Evolutionary conservation across 2,113 vertebrate species (phyloP), one percentile per base, ranked within the genome.

Genomic region (Sterna hirundo): DNA sequence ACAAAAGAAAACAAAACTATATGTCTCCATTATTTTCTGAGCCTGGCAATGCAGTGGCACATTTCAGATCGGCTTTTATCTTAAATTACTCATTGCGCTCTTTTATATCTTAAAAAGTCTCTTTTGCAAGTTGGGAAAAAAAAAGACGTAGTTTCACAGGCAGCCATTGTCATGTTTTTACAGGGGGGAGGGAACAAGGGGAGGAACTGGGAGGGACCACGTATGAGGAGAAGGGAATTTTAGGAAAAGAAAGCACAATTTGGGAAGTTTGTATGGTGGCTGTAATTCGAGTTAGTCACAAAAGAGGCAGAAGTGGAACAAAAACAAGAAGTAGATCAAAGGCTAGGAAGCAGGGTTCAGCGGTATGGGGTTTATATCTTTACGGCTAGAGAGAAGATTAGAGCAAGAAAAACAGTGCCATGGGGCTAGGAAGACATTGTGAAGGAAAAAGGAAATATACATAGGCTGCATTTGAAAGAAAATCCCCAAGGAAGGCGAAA

Each of bases 301-400:
- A 97, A 97, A 96, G 97, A 97, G 93, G 95, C 93, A 95, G 94
- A 94, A 96, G 92, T 95, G 96, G 97, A 97, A 97, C 95, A 97
- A 97, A 96, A 97, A 21, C 95, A 96, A 93, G 83, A 89, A 92
- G 75, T 60, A 93, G 94, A 97, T 98, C 96, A 98, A 97, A 97
- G 96, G 91, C 78, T 90, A 92, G 90, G 95, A 95, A 96, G 85
- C 78, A 90, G 79, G 42, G 84, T 94, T 97, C 95, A 96, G 84
- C 60, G 0, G 94, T 96, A 96, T 96, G 93, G 93, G 95, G 96
- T 97, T 97, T 96, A 96, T 97, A 96, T 96, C 92, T 97, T 97
- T 96, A 96, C 3, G 6, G 94, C 90, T 95, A 93, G 78, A 86
- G 94, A 96, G 94, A 97, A 97, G 96, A 97, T 98, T 97, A 97